Conservation (phyloP, 1,140 invertebrate species). For the Dinothrombium tinctorium region DNA sequence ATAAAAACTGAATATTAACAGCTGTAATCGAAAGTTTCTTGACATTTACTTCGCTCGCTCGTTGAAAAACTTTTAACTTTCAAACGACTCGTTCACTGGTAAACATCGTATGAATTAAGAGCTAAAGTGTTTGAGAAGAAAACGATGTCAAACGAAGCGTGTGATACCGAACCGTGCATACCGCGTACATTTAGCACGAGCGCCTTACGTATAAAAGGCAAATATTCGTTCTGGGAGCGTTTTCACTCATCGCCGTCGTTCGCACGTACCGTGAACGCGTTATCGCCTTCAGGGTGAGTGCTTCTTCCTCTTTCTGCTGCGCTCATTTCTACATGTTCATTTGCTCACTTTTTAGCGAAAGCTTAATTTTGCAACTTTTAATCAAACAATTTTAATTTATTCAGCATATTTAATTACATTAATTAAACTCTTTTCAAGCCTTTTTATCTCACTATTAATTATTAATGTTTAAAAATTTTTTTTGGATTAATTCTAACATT, state of each 20-base stretch:
- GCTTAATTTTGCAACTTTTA: neutral
- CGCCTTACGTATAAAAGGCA: slow-evolving; percentile 42
- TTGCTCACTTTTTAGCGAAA: neutral
- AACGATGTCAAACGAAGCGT: slow-evolving; percentile 1
- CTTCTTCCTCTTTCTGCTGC: neutral
- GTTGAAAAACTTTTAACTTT: no score
- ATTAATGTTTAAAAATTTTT: no score
- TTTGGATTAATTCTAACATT: no score
- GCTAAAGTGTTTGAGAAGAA: slow-evolving; percentile 1
- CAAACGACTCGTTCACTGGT: no score
- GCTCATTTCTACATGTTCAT: neutral
- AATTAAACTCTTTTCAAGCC: no score
- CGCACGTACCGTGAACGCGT: neutral
- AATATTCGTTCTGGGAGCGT: slow-evolving; percentile 53
- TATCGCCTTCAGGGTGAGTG: no score
- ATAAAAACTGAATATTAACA: no score
- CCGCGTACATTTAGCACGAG: slow-evolving; percentile 48
- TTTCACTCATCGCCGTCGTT: slow-evolving; percentile 20
- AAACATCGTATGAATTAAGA: no score
- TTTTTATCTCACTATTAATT: no score
- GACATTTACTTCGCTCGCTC: no score
- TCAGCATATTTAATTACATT: neutral
- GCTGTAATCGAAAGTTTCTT: no score
- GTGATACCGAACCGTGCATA: no score
- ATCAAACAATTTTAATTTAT: neutral